These are phyloP conservation scores for Stomatorhinus walkeri DNA, from an alignment of 2,797 vertebrate species.

Conservation along the genomic window DNA sequence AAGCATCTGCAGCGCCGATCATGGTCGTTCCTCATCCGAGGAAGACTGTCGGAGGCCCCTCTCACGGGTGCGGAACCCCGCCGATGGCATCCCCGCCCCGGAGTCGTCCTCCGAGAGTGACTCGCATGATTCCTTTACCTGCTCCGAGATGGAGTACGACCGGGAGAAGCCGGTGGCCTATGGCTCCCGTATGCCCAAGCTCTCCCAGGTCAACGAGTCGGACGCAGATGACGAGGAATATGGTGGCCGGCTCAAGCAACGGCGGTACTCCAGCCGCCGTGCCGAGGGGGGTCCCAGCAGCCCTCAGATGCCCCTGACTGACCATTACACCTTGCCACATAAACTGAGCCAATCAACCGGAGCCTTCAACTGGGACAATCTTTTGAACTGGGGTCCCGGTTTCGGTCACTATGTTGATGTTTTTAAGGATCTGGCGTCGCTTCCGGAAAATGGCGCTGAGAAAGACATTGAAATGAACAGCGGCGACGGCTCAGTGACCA, in stretches of 20 bases:
- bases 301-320: conserved; percentile 50
- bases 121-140: conserved; percentile 98
- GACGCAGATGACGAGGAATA: conserved; percentile 94
- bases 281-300: conserved; percentile 75
- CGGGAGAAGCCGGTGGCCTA: conserved; percentile 81
- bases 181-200: conserved; percentile 84
- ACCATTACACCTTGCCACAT: conserved; percentile 71
- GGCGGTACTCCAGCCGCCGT: conserved; percentile 83
- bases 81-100: conserved; percentile 86
- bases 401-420: conserved; percentile 97
- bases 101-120: conserved; percentile 97
- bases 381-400: conserved; percentile 96
- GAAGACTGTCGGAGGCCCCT: conserved; percentile 87
- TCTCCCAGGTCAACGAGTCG: conserved; percentile 93
- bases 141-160: conserved; percentile 98
- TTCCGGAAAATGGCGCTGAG: conserved; percentile 77
- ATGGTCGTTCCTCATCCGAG: conserved; percentile 89
- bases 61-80: conserved; percentile 86
- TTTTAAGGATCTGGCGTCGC: conserved; percentile 91
- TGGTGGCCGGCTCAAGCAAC: conserved; percentile 74
- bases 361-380: conserved; percentile 94
- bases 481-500: conserved; percentile 70
- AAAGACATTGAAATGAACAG: conserved; percentile 75
- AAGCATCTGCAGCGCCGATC: conserved; percentile 96
- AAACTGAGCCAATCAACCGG: conserved; percentile 78